Conservation (phyloP, 2,113 vertebrate genomes). For the Syngnathus floridae region DNA sequence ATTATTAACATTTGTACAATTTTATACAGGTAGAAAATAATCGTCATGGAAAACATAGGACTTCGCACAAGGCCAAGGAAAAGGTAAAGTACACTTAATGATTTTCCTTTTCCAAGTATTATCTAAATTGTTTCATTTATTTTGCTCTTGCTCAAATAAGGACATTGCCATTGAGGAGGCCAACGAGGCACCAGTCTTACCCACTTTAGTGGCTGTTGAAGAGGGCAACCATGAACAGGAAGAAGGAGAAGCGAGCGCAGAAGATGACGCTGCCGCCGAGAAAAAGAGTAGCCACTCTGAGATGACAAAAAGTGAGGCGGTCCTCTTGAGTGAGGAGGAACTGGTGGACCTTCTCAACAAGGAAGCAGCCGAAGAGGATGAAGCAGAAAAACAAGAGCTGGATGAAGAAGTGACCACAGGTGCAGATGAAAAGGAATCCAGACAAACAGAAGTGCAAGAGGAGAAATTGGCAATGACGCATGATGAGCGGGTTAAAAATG, state of each 20-base stretch:
- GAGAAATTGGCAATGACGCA: neutral
- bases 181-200: constrained; percentile 42
- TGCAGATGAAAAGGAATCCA: constrained; percentile 5
- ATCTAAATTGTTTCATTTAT: neutral
- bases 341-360: constrained; percentile 54
- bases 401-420: constrained; percentile 19
- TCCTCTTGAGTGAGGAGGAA: constrained; percentile 65
- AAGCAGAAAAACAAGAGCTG: constrained; percentile 24
- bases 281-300: constrained; percentile 23
- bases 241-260: constrained; percentile 53
- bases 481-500: neutral
- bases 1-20: neutral
- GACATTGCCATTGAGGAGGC: constrained; percentile 41
- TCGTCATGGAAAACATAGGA: constrained; percentile 43
- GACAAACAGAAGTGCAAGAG: constrained; percentile 3
- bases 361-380: constrained; percentile 54
- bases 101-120: neutral
- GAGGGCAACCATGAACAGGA: constrained; percentile 53
- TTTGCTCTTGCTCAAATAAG: constrained; percentile 24
- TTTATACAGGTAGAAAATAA: constrained; percentile 55
- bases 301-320: constrained; percentile 33
- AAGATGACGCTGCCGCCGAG: constrained; percentile 29
- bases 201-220: constrained; percentile 54
- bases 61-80: constrained; percentile 39
- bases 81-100: constrained; percentile 45